phyloP scores from a whole-genome alignment of 1,140 invertebrate species.

The Camponotus vicinus region DNA sequence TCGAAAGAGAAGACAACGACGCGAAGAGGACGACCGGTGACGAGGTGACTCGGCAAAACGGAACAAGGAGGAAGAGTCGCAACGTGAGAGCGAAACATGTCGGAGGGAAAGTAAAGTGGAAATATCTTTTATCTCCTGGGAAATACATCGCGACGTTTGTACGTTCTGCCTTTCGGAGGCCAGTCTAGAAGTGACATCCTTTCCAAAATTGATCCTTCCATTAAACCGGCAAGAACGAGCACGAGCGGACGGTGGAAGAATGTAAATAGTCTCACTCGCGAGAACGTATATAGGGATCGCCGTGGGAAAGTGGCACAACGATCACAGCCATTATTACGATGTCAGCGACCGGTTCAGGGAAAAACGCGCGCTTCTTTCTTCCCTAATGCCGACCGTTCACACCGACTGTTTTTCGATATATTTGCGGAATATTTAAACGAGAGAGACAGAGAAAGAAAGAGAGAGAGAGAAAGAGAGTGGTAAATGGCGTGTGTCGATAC shows the following conservation, averaged over 20 bases:
- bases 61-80: background rate
- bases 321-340: conserved; percentile 65
- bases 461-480: conserved; percentile 20
- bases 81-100: conserved; percentile 36
- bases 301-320: conserved; percentile 41
- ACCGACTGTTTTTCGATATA: conserved; percentile 34
- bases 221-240: conserved; percentile 24
- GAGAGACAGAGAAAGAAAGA: background rate
- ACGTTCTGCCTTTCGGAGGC: conserved; percentile 62
- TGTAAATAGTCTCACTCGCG: conserved; percentile 45
- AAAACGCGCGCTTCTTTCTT: conserved; percentile 63
- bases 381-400: background rate
- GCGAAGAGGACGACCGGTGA: background rate
- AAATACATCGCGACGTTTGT: conserved; percentile 62
- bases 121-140: conserved; percentile 51
- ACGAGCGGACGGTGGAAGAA: conserved; percentile 37
- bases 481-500: conserved; percentile 73
- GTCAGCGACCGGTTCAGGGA: conserved; percentile 38
- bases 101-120: background rate
- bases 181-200: conserved; percentile 41
- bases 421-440: conserved; percentile 35
- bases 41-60: conserved; percentile 27
- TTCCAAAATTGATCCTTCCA: conserved; percentile 52
- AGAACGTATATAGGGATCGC: background rate
- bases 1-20: background rate